A percentile compares a stretch with the other conserved stretches of the same genome.
Conservation (phyloP, 1,140 invertebrate genomes). For the Tetragnatha versicolor region DNA sequence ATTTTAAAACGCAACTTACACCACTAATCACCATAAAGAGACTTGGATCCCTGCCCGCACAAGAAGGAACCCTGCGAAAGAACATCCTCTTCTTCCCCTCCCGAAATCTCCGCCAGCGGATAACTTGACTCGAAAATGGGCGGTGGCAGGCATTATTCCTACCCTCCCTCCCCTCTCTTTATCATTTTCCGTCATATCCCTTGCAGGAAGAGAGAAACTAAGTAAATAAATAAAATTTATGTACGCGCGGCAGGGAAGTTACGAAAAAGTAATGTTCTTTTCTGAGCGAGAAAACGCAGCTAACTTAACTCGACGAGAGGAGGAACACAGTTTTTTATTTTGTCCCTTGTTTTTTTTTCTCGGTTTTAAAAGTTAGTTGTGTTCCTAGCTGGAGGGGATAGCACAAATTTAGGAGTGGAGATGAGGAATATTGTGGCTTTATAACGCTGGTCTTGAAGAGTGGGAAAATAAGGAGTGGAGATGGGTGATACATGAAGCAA, state of each 20-base stretch:
- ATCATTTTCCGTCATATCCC: neutral
- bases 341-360: neutral
- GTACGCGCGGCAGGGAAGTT: conserved; percentile 3
- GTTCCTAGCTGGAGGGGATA: neutral
- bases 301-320: conserved; percentile 13
- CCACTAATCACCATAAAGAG: no score
- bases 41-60: no score
- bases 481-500: no score
- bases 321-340: neutral
- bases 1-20: no score
- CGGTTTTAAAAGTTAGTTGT: neutral
- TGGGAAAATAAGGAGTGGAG: no score
- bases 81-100: neutral
- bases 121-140: conserved; percentile 39
- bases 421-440: no score
- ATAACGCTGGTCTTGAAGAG: no score
- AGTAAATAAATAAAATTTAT: conserved; percentile 35
- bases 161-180: neutral
- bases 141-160: conserved; percentile 11
- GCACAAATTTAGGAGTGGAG: neutral
- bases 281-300: neutral
- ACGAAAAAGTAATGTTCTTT: conserved; percentile 29
- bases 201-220: neutral
- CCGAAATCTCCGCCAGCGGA: conserved; percentile 9
- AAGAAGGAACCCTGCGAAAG: neutral